phyloP scores from a whole-genome alignment of 2,797 vertebrate species.

The Lerista edwardsae region DNA sequence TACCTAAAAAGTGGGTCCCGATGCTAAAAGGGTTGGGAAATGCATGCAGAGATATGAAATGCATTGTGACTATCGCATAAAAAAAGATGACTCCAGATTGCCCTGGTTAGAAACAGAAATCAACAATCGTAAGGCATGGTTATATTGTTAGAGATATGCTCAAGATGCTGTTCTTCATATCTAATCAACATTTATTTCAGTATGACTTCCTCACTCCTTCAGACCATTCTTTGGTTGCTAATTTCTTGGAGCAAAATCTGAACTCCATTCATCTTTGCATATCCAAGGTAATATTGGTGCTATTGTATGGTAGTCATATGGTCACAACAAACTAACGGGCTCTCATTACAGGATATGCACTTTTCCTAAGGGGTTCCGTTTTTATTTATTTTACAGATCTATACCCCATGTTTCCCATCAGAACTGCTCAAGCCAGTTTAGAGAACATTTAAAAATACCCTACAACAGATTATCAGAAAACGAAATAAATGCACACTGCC shows the following conservation, averaged over 20 bases:
- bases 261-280: background rate
- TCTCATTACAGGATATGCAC: constrained; percentile 7
- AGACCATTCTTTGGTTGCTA: background rate
- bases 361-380: no score
- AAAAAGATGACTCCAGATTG: background rate
- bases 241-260: background rate
- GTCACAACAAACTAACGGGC: background rate
- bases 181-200: background rate
- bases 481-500: no score
- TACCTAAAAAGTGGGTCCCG: no score
- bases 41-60: background rate
- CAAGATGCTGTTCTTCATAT: background rate
- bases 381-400: no score
- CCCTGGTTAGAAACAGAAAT: background rate
- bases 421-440: no score
- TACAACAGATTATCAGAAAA: no score
- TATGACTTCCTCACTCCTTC: background rate
- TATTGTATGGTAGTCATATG: background rate
- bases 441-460: no score
- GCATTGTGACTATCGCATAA: background rate
- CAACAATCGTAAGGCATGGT: background rate
- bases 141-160: background rate
- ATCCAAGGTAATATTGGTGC: constrained; percentile 55
- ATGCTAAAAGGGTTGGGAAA: no score
- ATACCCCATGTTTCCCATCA: no score